Percentiles rank a stretch among this genome's conserved stretches.
Conservation (phyloP, 1,140 invertebrate genomes). For the Lineus longissimus region DNA sequence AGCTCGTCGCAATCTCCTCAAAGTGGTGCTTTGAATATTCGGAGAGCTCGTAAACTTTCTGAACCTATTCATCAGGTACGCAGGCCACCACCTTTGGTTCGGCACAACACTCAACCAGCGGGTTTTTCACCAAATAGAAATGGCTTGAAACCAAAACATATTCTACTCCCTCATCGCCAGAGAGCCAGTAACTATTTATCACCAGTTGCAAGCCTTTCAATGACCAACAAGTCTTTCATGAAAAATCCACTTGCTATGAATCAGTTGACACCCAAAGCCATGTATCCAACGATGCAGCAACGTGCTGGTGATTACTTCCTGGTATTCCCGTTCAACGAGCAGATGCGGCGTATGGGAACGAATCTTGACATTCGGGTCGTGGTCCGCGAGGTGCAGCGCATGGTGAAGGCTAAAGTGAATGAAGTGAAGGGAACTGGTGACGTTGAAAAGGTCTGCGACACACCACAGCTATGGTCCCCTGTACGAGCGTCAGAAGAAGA, state of each 20-base stretch:
- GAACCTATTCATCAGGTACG: too few species aligned
- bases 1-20: too few species aligned
- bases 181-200: neutral
- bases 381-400: neutral
- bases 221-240: slow-evolving; percentile 16
- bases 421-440: neutral
- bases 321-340: slow-evolving; percentile 46
- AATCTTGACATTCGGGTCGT: neutral
- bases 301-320: slow-evolving; percentile 39
- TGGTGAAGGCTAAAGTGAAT: neutral
- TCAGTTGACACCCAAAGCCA: neutral
- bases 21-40: too few species aligned
- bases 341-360: slow-evolving; percentile 25
- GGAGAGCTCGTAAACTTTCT: too few species aligned
- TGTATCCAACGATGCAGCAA: neutral
- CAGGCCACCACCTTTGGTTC: too few species aligned
- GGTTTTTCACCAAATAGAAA: slow-evolving; percentile 5
- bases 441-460: too few species aligned
- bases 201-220: slow-evolving; percentile 8
- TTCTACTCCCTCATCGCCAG: slow-evolving; percentile 8
- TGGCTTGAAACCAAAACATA: slow-evolving; percentile 5
- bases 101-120: too few species aligned
- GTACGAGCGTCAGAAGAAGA: too few species aligned
- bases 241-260: too few species aligned
- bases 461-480: too few species aligned